Evolutionary conservation across 2,113 vertebrate genomes (phyloP), one percentile per base, ranked within the genome.

Genomic region (Oryzias melastigma): DNA sequence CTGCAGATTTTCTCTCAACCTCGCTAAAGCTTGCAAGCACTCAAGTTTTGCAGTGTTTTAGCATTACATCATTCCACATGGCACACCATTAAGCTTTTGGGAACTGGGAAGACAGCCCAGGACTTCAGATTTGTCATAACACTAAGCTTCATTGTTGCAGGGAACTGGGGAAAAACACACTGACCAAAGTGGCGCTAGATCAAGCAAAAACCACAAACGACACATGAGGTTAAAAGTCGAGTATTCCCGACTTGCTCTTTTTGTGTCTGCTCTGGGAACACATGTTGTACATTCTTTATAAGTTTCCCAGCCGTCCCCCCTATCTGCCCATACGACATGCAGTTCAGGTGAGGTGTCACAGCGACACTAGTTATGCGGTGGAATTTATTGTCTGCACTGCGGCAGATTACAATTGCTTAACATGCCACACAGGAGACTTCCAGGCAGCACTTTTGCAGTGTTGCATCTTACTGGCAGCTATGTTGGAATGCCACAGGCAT

Each of bases 381-480:
- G 79, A 84, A 89, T 89, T 86, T 89, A 84, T 87, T 88, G 87
- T 87, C 85, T 90, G 86, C 87, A 89, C 82, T 90, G 87, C 84
- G 78, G 89, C 87, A 91, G 86, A 90, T 91, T 89, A 90, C 82
- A 82, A 71, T 85, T 89, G 88, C 87, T 91, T 88, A 88, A 88
- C 88, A 88, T 88, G 82, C 87, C 79, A 78, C 82, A 78, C 83
- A 81, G 76, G 81, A 83, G 81, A 87, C 83, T 86, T 86, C 82
- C 86, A 78, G 80, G 80, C 77, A 85, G 86, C 75, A 80, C 75
- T 80, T 87, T 86, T 65, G 58, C 65, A 57, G 80, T 71, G 72
- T 71, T 76, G 78, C 75, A 88, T 89, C 80, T 79, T 69, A 68
- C 82, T 90, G 85, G 82, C 72, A 84, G 76, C 75, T 73, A 65